A percentile compares a stretch with the other conserved stretches of the same genome.
Evolutionary conservation across 2,797 vertebrate genomes (phyloP).

Genomic region (Macropus fuliginosus): DNA sequence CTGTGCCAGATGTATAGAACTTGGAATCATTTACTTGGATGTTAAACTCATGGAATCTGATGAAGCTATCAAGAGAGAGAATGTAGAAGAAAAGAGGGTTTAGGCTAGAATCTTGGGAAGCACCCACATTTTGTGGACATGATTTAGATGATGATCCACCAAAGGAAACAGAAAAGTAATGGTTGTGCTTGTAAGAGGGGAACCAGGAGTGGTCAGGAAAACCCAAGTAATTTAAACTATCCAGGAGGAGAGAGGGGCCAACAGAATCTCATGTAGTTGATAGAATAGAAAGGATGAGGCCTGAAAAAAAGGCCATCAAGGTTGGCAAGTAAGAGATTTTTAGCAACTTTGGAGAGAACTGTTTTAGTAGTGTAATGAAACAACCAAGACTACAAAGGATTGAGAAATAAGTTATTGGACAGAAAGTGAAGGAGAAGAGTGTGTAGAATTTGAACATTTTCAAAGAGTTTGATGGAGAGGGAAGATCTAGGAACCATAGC

Average conservation of each 20-base stretch:
- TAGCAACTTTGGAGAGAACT: neutral
- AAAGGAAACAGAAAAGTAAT: neutral
- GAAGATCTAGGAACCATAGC: neutral
- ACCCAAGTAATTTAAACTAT: neutral
- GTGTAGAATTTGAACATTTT: neutral
- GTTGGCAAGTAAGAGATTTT: neutral
- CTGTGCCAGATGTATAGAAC: neutral
- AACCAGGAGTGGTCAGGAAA: neutral
- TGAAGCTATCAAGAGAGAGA: neutral
- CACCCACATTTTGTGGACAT: neutral
- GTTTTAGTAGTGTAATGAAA: neutral
- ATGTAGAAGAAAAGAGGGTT: neutral
- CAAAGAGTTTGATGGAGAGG: neutral
- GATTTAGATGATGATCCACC: neutral
- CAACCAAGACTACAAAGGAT: neutral
- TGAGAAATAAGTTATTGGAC: neutral
- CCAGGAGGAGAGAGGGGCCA: neutral
- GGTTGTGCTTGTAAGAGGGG: neutral
- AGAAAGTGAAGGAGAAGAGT: neutral
- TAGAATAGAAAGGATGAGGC: neutral
- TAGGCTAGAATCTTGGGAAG: neutral
- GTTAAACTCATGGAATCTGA: neutral
- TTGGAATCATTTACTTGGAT: neutral
- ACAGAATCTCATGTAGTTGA: neutral
- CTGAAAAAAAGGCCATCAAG: neutral